These are phyloP conservation scores for Cairina moschata DNA, from an alignment of 2,113 vertebrate species.

Conservation along the genomic window DNA sequence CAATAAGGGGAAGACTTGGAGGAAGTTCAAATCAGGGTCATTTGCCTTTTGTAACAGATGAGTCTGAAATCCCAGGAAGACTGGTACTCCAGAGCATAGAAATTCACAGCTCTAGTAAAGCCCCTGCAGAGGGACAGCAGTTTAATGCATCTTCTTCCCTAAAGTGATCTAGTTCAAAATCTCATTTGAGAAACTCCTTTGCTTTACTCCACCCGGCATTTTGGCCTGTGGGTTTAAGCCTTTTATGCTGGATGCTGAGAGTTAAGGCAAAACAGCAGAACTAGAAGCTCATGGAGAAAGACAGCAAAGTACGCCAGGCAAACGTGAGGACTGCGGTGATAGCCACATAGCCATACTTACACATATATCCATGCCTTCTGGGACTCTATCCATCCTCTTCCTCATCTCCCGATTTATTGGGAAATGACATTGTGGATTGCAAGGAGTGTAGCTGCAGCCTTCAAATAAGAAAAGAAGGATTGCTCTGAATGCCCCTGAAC, in stretches of 20 bases:
- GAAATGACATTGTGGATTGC: not conserved
- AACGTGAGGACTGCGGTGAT: not conserved
- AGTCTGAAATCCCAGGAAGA: conserved; percentile 6
- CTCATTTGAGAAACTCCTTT: not conserved
- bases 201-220: not conserved
- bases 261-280: not conserved
- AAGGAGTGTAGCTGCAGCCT: not conserved
- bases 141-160: not conserved
- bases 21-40: conserved; percentile 48
- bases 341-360: not conserved
- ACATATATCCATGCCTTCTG: not conserved
- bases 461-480: not conserved
- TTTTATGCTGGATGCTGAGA: not conserved
- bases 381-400: not conserved
- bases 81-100: not conserved
- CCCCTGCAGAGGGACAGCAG: not conserved
- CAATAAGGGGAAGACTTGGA: conserved; percentile 20
- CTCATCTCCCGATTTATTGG: not conserved
- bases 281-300: not conserved
- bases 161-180: not conserved
- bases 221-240: not conserved
- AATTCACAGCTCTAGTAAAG: not conserved
- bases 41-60: conserved; percentile 15
- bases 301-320: not conserved
- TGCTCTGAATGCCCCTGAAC: not conserved